Percentiles rank a stretch among this genome's conserved stretches.
phyloP scores from a whole-genome alignment of 2,797 vertebrate species.

The Malurus leucopterus region DNA sequence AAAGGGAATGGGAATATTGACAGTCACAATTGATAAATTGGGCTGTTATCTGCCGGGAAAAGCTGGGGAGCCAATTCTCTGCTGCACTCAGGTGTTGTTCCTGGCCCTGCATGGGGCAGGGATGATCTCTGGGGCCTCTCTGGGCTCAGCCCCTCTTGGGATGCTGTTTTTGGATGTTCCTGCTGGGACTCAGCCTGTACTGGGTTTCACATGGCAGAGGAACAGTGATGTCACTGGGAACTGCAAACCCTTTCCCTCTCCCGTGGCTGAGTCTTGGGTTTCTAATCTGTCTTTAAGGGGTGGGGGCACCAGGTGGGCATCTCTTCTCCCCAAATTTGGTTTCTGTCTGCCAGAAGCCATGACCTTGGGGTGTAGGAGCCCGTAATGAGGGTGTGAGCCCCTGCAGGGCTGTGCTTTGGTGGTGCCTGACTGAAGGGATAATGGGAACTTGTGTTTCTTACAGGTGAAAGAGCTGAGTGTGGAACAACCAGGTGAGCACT shows the following conservation, averaged over 20 bases:
- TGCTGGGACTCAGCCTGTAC: background rate
- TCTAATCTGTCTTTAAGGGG: background rate
- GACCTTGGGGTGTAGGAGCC: background rate
- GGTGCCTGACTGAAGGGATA: background rate
- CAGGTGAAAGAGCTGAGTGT: slow-evolving; percentile 94
- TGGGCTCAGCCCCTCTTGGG: background rate
- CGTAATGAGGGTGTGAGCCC: background rate
- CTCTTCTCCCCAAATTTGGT: background rate
- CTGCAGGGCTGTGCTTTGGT: background rate
- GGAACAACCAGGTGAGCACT: slow-evolving; percentile 92
- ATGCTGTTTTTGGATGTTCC: background rate
- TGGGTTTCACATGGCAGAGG: too few relatives aligned
- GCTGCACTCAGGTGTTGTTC: background rate
- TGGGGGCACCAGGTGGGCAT: background rate
- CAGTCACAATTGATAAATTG: background rate
- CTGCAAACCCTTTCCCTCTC: background rate
- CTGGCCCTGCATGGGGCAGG: background rate
- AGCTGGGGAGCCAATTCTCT: background rate
- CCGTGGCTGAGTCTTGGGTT: background rate
- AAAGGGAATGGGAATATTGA: background rate
- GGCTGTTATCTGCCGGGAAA: background rate
- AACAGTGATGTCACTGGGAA: background rate
- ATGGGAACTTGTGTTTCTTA: slow-evolving; percentile 41
- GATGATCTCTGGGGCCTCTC: background rate
- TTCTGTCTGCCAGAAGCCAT: background rate